Evolutionary conservation across 2,888 invertebrate genomes (phyloP), one percentile per base, ranked within the genome.

Genomic region (Rotaria sp.): DNA sequence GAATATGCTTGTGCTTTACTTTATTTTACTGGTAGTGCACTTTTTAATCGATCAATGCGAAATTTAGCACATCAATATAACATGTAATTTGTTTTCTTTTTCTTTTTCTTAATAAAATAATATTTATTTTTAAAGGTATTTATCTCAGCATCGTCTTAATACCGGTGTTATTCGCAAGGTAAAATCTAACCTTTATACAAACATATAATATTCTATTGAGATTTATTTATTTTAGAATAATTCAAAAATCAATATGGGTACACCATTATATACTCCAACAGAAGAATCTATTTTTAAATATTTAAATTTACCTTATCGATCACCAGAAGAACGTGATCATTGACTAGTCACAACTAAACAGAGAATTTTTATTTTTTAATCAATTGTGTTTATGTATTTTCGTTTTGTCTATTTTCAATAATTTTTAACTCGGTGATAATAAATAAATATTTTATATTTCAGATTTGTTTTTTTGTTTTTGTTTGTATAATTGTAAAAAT

Each of bases 11-110:
- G 92, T 88, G 92, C 92, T 10, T 87, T 92, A 48, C 90, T 92
- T 87, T 92, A 92, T 88, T 92, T 92, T 88, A 92, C 92, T 74
- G 92, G 92, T 18, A 92, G 92, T 38, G 92, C 92, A 26, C 91
- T 92, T 87, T 92, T 92, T 89, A 92, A 92, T 89, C 89, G 92
- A 86, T 92, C 92, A 13, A 90, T 92, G 89, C 89, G 92, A 45
- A 90, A 91, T 85, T 89, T 92, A 75, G 92, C 92, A 8, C 90
- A 90, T 85, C 91, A 91, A 88, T 91, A 90, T 89, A 91, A 91
- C 30, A 92, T 92, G 92, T 90, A 91, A 67, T 10, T n/a, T 67
- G 4, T 30, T 18, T 30, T 67, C 18, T 2, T 35, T 35, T 15
- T 10, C 38, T 2, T 35, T 18, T 67, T 67, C 5, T 30, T 35